Percentiles rank a stretch among this genome's conserved stretches.
These are phyloP conservation scores for Peromyscus leucopus DNA, from an alignment of 2,113 vertebrate species.

Conservation along the genomic window DNA sequence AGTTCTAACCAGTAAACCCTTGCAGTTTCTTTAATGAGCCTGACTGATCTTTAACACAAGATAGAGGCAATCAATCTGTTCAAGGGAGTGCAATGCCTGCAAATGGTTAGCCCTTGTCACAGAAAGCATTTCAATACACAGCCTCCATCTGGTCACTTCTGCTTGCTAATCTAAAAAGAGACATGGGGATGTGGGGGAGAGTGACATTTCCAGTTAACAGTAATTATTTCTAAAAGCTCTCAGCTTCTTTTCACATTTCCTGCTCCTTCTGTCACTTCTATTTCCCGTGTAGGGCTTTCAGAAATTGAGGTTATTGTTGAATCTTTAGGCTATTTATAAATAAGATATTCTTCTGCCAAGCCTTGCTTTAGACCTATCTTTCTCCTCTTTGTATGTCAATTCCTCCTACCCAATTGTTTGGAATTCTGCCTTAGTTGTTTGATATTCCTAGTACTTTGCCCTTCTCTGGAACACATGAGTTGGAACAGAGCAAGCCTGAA, in stretches of 20 bases:
- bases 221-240: slow-evolving; percentile 79
- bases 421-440: background rate
- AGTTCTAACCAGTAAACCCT: slow-evolving; percentile 72
- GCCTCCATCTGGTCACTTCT: slow-evolving; percentile 76
- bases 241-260: slow-evolving; percentile 57
- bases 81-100: slow-evolving; percentile 39
- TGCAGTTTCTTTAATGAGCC: slow-evolving; percentile 75
- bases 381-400: background rate
- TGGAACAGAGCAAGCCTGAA: background rate
- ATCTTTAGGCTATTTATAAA: slow-evolving; percentile 49
- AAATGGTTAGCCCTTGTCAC: slow-evolving; percentile 61
- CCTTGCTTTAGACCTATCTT: slow-evolving; percentile 13
- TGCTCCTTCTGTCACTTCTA: slow-evolving; percentile 67
- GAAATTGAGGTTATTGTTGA: slow-evolving; percentile 63
- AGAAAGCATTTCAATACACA: slow-evolving; percentile 65
- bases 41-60: slow-evolving; percentile 76
- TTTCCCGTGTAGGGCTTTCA: slow-evolving; percentile 60
- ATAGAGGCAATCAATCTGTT: slow-evolving; percentile 76
- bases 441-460: background rate
- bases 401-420: background rate
- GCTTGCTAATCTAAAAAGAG: slow-evolving; percentile 77
- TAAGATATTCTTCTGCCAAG: slow-evolving; percentile 32
- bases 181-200: slow-evolving; percentile 61
- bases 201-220: slow-evolving; percentile 79
- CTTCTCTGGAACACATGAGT: background rate